Conservation (phyloP, 2,797 vertebrate species). For the Coccyzus lansbergi region DNA sequence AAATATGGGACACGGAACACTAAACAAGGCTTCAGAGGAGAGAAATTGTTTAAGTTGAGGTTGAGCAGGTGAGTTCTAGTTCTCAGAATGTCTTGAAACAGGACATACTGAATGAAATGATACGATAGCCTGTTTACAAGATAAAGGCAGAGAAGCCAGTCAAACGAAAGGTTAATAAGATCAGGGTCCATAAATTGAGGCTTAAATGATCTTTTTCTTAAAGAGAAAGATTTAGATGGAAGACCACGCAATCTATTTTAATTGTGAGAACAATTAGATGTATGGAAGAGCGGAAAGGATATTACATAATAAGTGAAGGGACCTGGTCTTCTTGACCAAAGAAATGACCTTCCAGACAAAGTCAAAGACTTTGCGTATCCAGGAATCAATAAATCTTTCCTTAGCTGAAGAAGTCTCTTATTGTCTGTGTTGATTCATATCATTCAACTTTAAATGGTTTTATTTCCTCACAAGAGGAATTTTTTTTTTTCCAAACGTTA, state of each 20-base stretch:
- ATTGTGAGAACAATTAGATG: conserved; percentile 10
- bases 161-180: conserved; percentile 54
- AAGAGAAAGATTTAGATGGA: conserved; percentile 50
- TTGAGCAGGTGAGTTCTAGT: not conserved
- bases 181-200: conserved; percentile 56
- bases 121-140: conserved; percentile 31
- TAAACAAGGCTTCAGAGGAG: not conserved
- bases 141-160: conserved; percentile 44
- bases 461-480: not conserved
- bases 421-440: not conserved
- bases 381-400: not conserved
- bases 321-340: conserved; percentile 17
- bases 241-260: conserved; percentile 34
- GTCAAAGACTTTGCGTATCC: not conserved
- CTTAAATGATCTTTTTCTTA: conserved; percentile 57
- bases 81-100: not conserved
- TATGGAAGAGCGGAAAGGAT: not conserved
- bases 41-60: not conserved
- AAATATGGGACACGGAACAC: not conserved
- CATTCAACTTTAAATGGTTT: not conserved
- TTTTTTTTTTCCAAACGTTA: not conserved
- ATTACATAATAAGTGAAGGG: not conserved
- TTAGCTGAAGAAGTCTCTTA: not conserved
- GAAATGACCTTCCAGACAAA: not conserved
- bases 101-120: not conserved